Evolutionary conservation across 1,140 invertebrate species (phyloP), one percentile per base, ranked within the genome.

Genomic region (Lasioglossum albipes): DNA sequence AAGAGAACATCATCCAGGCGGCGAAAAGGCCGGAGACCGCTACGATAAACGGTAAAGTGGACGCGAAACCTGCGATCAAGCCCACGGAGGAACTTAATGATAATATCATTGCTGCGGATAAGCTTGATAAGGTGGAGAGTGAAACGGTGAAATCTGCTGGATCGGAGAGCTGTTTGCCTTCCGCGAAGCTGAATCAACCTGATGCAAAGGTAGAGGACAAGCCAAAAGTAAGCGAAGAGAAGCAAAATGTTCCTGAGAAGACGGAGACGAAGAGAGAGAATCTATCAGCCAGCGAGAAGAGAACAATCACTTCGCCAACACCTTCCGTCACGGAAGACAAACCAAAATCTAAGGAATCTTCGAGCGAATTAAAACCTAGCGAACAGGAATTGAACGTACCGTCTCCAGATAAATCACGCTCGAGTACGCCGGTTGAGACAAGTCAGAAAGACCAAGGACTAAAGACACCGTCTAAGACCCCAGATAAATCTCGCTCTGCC

Each of bases 11-110:
- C 6, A 12, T 13, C 3, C 62, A 74, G 57, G 4, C 75, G 1
- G 12, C 12, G 12, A 86, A 45, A 4, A 80, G 75, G 9, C 75
- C 82, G 0, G 84, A 67, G 16, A 78, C 70, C 0, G 65, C 77
- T 4, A 72, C 83, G 2, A 54, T 75, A 13, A 67, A 73, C 18
- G 71, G 76, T 0, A 78, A 78, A 52, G 16, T 81, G 13, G 70
- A 67, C 2, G 20, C 22, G 2, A 86, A 84, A 13, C n/a, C 5
- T 36, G 36, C 36, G 36, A 36, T 1, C 36, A 36, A 36, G 36
- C 36, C 27, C 1, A 52, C 10, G 36, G 65, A 52, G 2, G 41
- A 42, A 5, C 4, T 20, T 2, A 10, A n/a, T 27, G 59, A 42
- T 9, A 76, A 16, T 4, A 41, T 67, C 2, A 0, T 27, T n/a